phyloP scores from a whole-genome alignment of 2,888 invertebrate species.

The Tholera decimalis region DNA sequence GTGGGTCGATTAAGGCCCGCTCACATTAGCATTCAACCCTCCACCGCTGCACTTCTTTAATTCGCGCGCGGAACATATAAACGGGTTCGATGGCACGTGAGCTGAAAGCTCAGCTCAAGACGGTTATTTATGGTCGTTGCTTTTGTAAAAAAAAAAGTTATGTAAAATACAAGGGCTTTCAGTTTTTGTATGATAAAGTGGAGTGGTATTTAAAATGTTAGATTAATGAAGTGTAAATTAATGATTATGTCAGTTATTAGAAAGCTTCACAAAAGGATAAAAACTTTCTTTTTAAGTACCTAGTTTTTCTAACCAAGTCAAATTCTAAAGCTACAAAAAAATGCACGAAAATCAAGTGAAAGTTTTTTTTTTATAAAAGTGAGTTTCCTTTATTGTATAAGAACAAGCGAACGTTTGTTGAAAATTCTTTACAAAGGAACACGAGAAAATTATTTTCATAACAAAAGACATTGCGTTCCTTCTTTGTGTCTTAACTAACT shows the following conservation, averaged over 20 bases:
- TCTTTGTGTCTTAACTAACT: slow-evolving; percentile 45
- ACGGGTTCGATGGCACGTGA: slow-evolving; percentile 66
- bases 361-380: too few species aligned
- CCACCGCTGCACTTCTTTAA: slow-evolving; percentile 73
- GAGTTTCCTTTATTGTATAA: too few species aligned
- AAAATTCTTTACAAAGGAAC: slow-evolving; percentile 38
- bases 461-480: slow-evolving; percentile 46
- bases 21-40: slow-evolving; percentile 70
- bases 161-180: background rate
- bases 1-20: slow-evolving; percentile 48
- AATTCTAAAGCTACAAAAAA: background rate
- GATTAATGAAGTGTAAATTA: background rate
- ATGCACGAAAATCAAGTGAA: too few species aligned
- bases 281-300: background rate
- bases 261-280: background rate
- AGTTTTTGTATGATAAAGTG: background rate
- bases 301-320: background rate
- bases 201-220: background rate
- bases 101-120: slow-evolving; percentile 52
- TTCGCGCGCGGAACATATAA: slow-evolving; percentile 66
- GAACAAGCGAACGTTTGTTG: slow-evolving; percentile 21
- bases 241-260: background rate
- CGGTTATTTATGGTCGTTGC: slow-evolving; percentile 22
- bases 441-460: slow-evolving; percentile 51
- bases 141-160: background rate